Evolutionary conservation across 2,888 invertebrate species (phyloP), one percentile per base, ranked within the genome.

Genomic region (Cepaea hortensis): DNA sequence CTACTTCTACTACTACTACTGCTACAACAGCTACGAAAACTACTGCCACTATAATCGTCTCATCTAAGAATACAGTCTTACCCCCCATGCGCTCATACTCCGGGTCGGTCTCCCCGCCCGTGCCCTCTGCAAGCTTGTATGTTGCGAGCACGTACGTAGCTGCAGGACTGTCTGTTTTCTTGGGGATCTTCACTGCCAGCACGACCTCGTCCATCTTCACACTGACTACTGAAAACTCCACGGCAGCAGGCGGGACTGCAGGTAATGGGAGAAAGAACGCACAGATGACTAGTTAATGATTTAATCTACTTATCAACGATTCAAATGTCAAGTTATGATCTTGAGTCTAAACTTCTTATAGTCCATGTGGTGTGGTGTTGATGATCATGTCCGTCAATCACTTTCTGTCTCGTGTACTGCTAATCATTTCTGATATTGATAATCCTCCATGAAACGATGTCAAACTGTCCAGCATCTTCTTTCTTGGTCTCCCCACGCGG

Each of bases 81-180:
- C 79, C 85, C 3, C 55, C 85, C 73, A 82, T 73, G 15, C 72
- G 50, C 23, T 82, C 82, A n/a, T 82, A 82, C 55, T 55, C 82
- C 15, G 55, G 70, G 4, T 35, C n/a, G 4, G 13, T 1, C 5
- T 23, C 18, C 20, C 48, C 9, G n/a, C 20, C 48, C 3, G 2
- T 13, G 18, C 18, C 73, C 23, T 61, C 61, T 6, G 61, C 73
- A 5, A 35, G 55, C 18, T 73, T 72, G 55, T 82, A 82, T 13
- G 82, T 23, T 2, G 82, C 82, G 11, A 82, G 35, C 1, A 82
- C 73, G 55, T 73, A 82, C 3, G 15, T 35, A 0, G 82, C 18
- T 23, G 73, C 72, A 35, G 82, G 82, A 5, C 72, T 82, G 72
- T 82, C 35, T 35, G 35, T 61, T 61, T 50, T 82, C 35, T 23